Evolutionary conservation across 2,113 vertebrate species (phyloP).

Genomic region (Phalacrocorax carbo): DNA sequence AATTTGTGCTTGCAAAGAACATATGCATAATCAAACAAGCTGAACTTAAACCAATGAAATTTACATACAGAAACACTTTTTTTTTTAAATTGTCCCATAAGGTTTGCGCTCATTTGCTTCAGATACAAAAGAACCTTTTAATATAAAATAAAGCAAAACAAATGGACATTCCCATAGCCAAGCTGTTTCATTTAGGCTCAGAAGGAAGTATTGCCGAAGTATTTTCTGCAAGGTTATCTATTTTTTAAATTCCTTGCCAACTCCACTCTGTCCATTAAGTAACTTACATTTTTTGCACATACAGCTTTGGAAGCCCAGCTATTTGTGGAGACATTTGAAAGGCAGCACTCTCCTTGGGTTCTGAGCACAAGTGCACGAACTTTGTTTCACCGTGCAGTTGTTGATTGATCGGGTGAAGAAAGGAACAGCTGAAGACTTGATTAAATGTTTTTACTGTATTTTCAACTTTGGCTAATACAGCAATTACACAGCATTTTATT

Average conservation of each 20-base stretch:
- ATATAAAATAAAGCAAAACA: background rate
- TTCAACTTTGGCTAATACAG: background rate
- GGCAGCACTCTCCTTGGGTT: background rate
- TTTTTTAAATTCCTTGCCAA: background rate
- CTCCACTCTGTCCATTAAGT: background rate
- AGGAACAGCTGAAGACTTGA: constrained; percentile 5
- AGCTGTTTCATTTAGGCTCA: background rate
- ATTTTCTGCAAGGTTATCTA: background rate
- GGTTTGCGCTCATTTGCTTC: background rate
- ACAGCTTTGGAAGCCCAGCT: background rate
- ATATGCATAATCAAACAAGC: background rate
- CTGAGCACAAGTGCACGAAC: background rate
- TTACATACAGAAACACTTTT: background rate
- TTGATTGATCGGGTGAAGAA: background rate
- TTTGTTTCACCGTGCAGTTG: background rate
- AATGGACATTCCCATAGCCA: background rate
- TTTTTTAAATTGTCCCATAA: background rate
- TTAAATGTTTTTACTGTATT: constrained; percentile 20
- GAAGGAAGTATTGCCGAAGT: background rate
- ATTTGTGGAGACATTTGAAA: background rate
- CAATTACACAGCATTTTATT: background rate
- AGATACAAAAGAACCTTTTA: background rate
- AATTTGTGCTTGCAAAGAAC: background rate
- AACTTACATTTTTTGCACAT: background rate
- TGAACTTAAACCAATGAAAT: background rate